phyloP scores from a whole-genome alignment of 2,888 invertebrate genomes.

The Hedychridium roseum region DNA sequence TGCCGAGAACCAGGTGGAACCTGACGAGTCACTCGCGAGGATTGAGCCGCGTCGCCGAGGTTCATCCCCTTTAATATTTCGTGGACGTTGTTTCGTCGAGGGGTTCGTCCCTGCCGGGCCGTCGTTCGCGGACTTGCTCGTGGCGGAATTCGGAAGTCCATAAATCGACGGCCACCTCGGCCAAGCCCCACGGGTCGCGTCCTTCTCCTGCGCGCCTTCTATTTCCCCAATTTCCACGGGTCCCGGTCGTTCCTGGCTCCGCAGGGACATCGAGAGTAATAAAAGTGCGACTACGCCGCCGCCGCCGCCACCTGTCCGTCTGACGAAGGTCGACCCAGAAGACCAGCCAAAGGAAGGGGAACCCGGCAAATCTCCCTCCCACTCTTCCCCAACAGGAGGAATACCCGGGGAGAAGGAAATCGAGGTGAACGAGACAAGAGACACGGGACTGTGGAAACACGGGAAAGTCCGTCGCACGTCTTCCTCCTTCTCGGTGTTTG shows the following conservation, averaged over 20 bases:
- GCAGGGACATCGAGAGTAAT: conserved; percentile 26
- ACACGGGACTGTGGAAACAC: too few species aligned
- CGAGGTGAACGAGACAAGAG: neutral
- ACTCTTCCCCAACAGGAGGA: neutral
- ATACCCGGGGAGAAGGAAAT: conserved; percentile 6
- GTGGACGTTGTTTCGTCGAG: conserved; percentile 26
- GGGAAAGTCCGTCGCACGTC: conserved; percentile 16
- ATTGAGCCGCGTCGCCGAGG: conserved; percentile 1
- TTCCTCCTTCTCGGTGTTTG: too few species aligned
- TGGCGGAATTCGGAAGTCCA: conserved; percentile 31
- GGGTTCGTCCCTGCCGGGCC: conserved; percentile 33
- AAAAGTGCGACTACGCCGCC: conserved; percentile 29
- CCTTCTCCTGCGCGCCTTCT: conserved; percentile 7
- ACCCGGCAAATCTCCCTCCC: neutral
- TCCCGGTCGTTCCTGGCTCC: conserved; percentile 15
- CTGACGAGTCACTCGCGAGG: neutral
- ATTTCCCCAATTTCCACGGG: conserved; percentile 29
- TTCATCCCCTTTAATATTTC: conserved; percentile 38
- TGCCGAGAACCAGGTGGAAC: neutral
- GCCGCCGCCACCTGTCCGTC: conserved; percentile 27
- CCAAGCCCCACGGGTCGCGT: conserved; percentile 15
- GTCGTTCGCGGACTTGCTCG: conserved; percentile 13
- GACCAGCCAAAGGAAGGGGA: conserved; percentile 9
- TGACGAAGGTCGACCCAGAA: conserved; percentile 34
- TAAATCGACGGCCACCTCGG: conserved; percentile 24